phyloP scores from a whole-genome alignment of 2,113 vertebrate genomes.

The Engystomops pustulosus region DNA sequence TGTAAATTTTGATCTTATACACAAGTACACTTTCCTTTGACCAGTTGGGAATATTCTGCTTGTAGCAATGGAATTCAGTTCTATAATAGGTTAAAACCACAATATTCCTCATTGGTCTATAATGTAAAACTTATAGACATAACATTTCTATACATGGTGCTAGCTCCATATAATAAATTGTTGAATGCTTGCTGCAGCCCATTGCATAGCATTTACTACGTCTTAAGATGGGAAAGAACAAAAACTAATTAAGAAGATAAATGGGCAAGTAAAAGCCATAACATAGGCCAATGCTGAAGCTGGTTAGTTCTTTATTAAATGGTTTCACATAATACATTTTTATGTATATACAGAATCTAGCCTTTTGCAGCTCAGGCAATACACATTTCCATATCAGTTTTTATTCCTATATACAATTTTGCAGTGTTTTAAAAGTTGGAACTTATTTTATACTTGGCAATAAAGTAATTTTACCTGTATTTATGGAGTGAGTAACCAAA shows the following conservation, averaged over 20 bases:
- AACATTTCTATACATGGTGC: slow-evolving; percentile 7
- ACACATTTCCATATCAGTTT: not conserved
- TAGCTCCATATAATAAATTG: not conserved
- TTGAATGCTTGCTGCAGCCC: not conserved
- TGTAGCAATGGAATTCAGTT: not conserved
- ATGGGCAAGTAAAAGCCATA: slow-evolving; percentile 4
- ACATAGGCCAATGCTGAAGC: not conserved
- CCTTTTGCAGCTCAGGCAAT: not conserved
- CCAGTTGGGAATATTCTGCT: not conserved
- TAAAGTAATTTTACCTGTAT: not conserved
- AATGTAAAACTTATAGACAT: not conserved
- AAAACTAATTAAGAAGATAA: not conserved
- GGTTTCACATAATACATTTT: not conserved
- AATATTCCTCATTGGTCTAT: not conserved
- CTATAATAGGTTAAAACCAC: not conserved
- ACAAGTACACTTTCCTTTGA: not conserved
- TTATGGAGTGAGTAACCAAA: too few species aligned
- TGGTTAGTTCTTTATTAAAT: not conserved
- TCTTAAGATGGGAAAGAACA: not conserved
- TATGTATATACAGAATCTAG: not conserved
- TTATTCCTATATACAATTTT: not conserved
- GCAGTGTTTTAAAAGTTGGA: not conserved
- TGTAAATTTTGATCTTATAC: not conserved
- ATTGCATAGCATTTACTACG: not conserved
- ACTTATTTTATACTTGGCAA: not conserved